phyloP scores from a whole-genome alignment of 2,888 invertebrate species.

The Ennomos fuscantarius region DNA sequence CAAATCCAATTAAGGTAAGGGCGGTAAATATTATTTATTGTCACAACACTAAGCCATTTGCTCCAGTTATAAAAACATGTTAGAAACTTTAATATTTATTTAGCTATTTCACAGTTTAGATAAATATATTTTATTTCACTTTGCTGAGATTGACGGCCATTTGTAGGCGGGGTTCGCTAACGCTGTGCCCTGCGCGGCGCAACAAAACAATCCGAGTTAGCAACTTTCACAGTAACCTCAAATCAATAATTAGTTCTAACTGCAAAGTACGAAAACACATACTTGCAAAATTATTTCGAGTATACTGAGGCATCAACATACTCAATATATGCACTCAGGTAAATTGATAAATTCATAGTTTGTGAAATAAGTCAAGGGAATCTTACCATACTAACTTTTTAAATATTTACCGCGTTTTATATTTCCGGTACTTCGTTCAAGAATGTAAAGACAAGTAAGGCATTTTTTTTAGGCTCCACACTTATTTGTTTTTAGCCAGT shows the following conservation, averaged over 20 bases:
- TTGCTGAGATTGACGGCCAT: slow-evolving; percentile 65
- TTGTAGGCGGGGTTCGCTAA: slow-evolving; percentile 69
- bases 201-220: slow-evolving; percentile 64
- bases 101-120: slow-evolving; percentile 37
- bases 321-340: no score
- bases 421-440: no score
- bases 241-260: slow-evolving; percentile 42
- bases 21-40: slow-evolving; percentile 11
- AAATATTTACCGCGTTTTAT: no score
- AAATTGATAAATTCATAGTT: no score
- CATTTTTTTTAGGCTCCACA: no score
- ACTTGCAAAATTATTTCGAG: not conserved
- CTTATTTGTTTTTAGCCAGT: no score
- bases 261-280: not conserved
- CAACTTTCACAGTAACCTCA: slow-evolving; percentile 49
- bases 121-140: slow-evolving; percentile 47
- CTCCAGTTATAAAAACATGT: slow-evolving; percentile 4
- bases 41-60: slow-evolving; percentile 2
- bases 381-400: no score
- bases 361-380: no score
- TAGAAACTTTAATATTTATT: slow-evolving; percentile 6
- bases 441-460: no score
- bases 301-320: not conserved
- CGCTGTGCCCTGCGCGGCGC: slow-evolving; percentile 50
- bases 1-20: slow-evolving; percentile 19